Evolutionary conservation across 2,797 vertebrate species (phyloP).

Genomic region (Hapalemur alaotrensis): DNA sequence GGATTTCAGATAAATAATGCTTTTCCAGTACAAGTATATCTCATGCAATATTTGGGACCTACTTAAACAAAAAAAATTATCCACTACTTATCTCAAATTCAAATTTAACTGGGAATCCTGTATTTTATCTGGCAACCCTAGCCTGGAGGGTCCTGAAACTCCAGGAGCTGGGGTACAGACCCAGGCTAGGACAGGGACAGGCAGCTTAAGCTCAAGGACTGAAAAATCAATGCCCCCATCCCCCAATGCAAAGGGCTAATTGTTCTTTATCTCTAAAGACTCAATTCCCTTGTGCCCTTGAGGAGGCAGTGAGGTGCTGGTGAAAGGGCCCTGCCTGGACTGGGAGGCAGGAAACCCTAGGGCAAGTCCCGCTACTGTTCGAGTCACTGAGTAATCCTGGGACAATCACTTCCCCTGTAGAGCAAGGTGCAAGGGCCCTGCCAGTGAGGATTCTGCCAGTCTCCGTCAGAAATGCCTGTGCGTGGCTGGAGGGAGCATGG

Average conservation of each 20-base stretch:
- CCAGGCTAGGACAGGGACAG: not conserved
- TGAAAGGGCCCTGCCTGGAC: not conserved
- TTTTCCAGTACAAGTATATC: not conserved
- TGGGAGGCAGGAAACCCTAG: not conserved
- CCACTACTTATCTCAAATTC: slow-evolving; percentile 1
- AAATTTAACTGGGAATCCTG: not conserved
- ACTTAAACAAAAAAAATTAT: not conserved
- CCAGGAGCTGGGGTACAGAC: not conserved
- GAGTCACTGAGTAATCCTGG: not conserved
- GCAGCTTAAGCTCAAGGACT: not conserved
- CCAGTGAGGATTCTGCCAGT: not conserved
- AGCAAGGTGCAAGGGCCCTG: not conserved
- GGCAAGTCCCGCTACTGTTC: not conserved
- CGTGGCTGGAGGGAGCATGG: not conserved
- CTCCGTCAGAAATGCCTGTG: not conserved
- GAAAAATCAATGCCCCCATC: not conserved
- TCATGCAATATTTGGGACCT: not conserved
- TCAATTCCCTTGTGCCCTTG: not conserved
- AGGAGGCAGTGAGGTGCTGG: not conserved
- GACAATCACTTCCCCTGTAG: not conserved
- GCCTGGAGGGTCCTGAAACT: not conserved
- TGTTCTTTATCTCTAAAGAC: not conserved
- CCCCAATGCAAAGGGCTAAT: not conserved
- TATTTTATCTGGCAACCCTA: not conserved
- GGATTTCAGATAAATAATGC: not conserved